These are phyloP conservation scores for Natrix natrix DNA, from an alignment of 2,797 vertebrate genomes.

Conservation along the genomic window DNA sequence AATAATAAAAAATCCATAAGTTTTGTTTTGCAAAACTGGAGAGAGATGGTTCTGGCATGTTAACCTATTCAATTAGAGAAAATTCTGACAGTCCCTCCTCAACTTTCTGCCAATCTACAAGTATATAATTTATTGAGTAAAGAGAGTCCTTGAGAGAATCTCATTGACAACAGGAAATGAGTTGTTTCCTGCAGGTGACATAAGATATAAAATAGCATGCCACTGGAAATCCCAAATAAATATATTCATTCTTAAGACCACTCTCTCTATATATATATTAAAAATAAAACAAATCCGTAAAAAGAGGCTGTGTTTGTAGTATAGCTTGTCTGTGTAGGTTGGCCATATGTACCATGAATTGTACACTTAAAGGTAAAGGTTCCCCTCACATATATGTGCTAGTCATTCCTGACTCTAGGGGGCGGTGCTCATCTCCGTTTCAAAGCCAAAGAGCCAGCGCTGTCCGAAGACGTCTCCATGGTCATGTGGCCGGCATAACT, in stretches of 20 bases:
- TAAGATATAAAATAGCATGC: background rate
- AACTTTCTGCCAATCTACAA: accelerated
- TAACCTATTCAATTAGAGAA: accelerated
- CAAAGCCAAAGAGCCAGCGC: no score
- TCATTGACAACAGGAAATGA: background rate
- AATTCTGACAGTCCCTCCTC: background rate
- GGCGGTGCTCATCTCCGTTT: no score
- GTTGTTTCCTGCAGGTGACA: background rate
- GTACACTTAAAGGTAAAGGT: background rate
- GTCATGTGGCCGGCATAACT: no score
- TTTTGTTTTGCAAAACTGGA: background rate
- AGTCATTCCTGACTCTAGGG: no score
- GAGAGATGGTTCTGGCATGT: background rate
- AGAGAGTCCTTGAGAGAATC: no score
- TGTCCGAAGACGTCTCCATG: no score
- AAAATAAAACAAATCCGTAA: background rate
- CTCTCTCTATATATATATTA: background rate
- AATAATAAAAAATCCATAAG: no score
- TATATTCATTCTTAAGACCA: background rate
- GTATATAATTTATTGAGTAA: background rate
- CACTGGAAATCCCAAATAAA: background rate
- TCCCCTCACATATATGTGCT: no score
- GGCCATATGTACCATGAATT: background rate
- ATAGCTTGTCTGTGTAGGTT: background rate
- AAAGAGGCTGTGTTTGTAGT: background rate